A percentile compares a stretch with the other conserved stretches of the same genome.
Conservation (phyloP, 2,113 vertebrate genomes). For the Aleadryas rufinucha region DNA sequence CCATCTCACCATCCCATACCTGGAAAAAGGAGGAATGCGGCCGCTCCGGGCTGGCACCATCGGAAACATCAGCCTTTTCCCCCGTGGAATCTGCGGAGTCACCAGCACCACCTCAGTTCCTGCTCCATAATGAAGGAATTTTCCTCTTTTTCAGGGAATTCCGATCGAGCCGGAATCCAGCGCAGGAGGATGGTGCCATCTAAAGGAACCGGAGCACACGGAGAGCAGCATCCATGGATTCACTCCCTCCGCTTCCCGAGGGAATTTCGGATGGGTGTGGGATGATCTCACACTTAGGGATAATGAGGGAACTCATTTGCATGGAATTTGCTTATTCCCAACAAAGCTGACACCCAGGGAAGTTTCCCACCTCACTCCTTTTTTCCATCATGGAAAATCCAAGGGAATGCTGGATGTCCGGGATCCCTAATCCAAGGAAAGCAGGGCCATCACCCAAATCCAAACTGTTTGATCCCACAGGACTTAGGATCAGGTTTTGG, state of each 20-base stretch:
- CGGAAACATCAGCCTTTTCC: not conserved
- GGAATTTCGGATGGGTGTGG: not conserved
- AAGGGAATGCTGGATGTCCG: accelerated
- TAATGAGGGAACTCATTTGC: not conserved
- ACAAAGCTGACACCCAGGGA: not conserved
- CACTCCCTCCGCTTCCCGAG: not conserved
- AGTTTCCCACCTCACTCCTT: not conserved
- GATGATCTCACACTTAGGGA: not conserved
- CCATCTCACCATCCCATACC: not conserved
- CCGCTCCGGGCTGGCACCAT: not conserved
- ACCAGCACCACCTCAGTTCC: conserved; percentile 44
- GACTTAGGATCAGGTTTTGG: not conserved
- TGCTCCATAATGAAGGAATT: conserved; percentile 68
- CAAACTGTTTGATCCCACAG: not conserved
- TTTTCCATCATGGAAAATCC: not conserved
- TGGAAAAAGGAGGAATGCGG: not conserved
- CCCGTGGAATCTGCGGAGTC: not conserved
- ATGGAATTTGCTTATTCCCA: not conserved
- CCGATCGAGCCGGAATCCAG: conserved; percentile 2
- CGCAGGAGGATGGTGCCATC: conserved; percentile 89
- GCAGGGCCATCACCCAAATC: not conserved
- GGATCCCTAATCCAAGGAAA: not conserved
- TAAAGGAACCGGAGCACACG: conserved; percentile 76
- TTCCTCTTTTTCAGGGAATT: conserved; percentile 67
- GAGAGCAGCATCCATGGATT: not conserved